A percentile compares a stretch with the other conserved stretches of the same genome.
phyloP scores from a whole-genome alignment of 2,888 invertebrate species.

The Alcis repandata region DNA sequence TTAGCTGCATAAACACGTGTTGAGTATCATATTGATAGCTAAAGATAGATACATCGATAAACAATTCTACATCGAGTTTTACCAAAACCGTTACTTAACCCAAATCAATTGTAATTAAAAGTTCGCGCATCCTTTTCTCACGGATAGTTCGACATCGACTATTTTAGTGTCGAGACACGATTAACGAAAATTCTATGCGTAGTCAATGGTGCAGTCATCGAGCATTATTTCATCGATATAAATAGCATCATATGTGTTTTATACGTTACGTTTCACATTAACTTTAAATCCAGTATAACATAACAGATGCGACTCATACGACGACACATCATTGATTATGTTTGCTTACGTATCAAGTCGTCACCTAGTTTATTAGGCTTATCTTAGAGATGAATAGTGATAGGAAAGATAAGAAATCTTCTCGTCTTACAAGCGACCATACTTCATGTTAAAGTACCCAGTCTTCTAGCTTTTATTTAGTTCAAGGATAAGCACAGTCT shows the following conservation, averaged over 20 bases:
- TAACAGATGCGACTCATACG: constrained; percentile 26
- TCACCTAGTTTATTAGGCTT: constrained; percentile 29
- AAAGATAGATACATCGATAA: constrained; percentile 46
- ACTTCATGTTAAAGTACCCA: constrained; percentile 1
- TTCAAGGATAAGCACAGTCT: constrained; percentile 50
- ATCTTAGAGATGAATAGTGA: constrained; percentile 28
- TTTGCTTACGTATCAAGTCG: constrained; percentile 21
- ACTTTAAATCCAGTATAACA: neutral
- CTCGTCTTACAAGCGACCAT: neutral
- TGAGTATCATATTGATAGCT: constrained; percentile 56
- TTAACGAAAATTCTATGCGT: too few relatives aligned
- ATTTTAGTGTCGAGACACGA: too few relatives aligned
- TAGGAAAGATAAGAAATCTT: constrained; percentile 26
- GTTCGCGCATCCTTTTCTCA: neutral
- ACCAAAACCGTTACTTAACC: constrained; percentile 44
- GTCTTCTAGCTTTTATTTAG: constrained; percentile 37
- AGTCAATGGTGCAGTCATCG: neutral
- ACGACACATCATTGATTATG: constrained; percentile 28
- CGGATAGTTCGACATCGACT: neutral
- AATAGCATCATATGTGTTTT: constrained; percentile 1
- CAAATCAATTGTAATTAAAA: neutral
- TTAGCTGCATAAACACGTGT: constrained; percentile 70
- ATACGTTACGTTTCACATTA: neutral
- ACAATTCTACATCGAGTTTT: constrained; percentile 31
- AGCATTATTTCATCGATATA: constrained; percentile 11